phyloP scores from a whole-genome alignment of 1,140 invertebrate species.

The Drosophila punjabiensis region DNA sequence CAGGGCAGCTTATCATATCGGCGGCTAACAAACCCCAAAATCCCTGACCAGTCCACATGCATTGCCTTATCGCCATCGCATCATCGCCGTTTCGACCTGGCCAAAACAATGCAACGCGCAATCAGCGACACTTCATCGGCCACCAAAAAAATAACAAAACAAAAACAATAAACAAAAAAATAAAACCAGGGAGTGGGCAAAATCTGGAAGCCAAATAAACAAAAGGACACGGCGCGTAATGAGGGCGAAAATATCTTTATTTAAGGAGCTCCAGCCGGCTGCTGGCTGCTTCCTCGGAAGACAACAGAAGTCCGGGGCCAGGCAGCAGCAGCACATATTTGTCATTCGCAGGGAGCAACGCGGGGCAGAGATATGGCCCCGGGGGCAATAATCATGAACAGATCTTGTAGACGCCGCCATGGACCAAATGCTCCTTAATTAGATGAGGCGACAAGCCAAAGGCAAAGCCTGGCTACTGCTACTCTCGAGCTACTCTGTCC shows the following conservation, averaged over 20 bases:
- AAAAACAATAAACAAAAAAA: conserved; percentile 16
- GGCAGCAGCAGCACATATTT: conserved; percentile 63
- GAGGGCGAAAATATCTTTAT: conserved; percentile 84
- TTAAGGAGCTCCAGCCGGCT: conserved; percentile 58
- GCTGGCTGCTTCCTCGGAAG: conserved; percentile 67
- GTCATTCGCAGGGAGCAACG: conserved; percentile 72
- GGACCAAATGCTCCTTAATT: conserved; percentile 79
- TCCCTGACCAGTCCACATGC: conserved; percentile 53
- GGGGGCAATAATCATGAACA: conserved; percentile 75
- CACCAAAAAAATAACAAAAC: conserved; percentile 30
- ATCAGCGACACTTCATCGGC: conserved; percentile 84
- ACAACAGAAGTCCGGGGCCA: conserved; percentile 31
- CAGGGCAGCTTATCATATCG: conserved; percentile 64
- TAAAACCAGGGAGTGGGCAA: conserved; percentile 10
- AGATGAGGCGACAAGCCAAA: conserved; percentile 77
- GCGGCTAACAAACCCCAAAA: conserved; percentile 55
- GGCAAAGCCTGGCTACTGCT: conserved; percentile 5
- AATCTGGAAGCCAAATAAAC: conserved; percentile 59
- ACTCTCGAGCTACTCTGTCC: neutral
- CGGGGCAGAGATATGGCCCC: conserved; percentile 60
- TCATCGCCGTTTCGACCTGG: conserved; percentile 52
- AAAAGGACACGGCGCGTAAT: conserved; percentile 81
- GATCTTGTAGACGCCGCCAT: conserved; percentile 70
- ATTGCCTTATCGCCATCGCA: conserved; percentile 67
- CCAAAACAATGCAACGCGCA: conserved; percentile 82